phyloP scores from a whole-genome alignment of 2,113 vertebrate genomes.

The Cyprinodon brontotheroides region DNA sequence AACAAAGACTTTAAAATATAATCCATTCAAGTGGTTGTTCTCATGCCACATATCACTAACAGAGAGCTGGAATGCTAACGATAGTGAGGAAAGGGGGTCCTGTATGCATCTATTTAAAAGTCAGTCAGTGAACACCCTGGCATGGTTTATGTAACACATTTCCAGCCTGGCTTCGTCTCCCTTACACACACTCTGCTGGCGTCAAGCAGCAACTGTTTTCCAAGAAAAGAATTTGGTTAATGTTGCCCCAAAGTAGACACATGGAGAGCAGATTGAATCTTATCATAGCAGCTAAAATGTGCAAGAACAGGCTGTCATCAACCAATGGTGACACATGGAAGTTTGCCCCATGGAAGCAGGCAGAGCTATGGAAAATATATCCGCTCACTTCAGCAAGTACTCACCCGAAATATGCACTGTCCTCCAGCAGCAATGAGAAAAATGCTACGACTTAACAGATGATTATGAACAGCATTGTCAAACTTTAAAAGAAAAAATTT shows the following conservation, averaged over 20 bases:
- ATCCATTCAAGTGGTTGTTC: slow-evolving; percentile 19
- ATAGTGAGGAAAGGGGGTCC: slow-evolving; percentile 5
- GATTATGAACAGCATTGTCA: background rate
- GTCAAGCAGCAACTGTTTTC: slow-evolving; percentile 14
- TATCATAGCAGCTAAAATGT: slow-evolving; percentile 50
- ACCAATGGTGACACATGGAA: slow-evolving; percentile 21
- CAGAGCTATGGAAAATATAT: slow-evolving; percentile 29
- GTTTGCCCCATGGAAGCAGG: slow-evolving; percentile 45
- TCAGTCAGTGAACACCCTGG: background rate
- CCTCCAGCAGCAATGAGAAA: background rate
- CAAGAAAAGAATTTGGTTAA: slow-evolving; percentile 27
- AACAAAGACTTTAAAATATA: background rate
- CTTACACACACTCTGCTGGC: background rate
- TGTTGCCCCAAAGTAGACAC: slow-evolving; percentile 1
- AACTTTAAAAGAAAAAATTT: background rate
- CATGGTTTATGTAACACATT: slow-evolving; percentile 39
- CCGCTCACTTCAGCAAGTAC: slow-evolving; percentile 13
- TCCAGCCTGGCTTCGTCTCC: background rate
- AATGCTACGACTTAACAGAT: background rate
- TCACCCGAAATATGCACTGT: background rate
- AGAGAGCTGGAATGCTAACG: background rate
- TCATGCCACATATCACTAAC: slow-evolving; percentile 22
- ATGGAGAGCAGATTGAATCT: slow-evolving; percentile 7
- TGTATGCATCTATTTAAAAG: slow-evolving; percentile 19
- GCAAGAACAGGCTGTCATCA: slow-evolving; percentile 55